Evolutionary conservation across 2,888 invertebrate species (phyloP).

Genomic region (Agapetus fuscipes): DNA sequence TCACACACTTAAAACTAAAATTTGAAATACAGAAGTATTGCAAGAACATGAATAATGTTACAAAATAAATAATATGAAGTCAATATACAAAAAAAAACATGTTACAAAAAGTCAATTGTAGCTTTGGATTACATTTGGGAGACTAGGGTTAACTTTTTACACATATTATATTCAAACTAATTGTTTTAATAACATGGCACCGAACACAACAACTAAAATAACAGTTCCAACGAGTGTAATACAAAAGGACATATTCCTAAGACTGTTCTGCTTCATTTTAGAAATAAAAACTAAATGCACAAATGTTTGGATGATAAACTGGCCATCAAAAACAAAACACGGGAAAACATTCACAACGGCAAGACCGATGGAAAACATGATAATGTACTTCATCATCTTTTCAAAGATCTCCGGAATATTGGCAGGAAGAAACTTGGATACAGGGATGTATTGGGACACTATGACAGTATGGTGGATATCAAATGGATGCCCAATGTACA

Average conservation of each 20-base stretch:
- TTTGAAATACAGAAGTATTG: too few species aligned
- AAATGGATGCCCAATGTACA: slow-evolving; percentile 72
- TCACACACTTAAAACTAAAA: too few species aligned
- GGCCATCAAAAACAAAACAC: slow-evolving; percentile 88
- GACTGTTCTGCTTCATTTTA: slow-evolving; percentile 41
- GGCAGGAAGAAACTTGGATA: slow-evolving; percentile 48
- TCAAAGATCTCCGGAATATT: slow-evolving; percentile 59
- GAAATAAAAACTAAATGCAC: slow-evolving; percentile 48
- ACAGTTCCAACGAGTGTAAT: slow-evolving; percentile 66
- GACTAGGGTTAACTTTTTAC: too few species aligned
- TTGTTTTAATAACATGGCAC: slow-evolving; percentile 45
- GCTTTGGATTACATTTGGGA: too few species aligned
- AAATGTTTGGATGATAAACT: slow-evolving; percentile 69
- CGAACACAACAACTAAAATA: slow-evolving; percentile 52
- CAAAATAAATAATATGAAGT: too few species aligned
- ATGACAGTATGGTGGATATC: slow-evolving; percentile 64
- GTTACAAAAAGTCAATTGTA: too few species aligned
- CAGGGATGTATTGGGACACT: slow-evolving; percentile 71
- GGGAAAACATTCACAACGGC: slow-evolving; percentile 87
- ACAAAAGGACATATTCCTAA: slow-evolving; percentile 55
- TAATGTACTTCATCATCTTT: slow-evolving; percentile 69
- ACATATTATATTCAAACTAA: slow-evolving; percentile 25
- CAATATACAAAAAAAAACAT: too few species aligned
- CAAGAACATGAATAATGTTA: too few species aligned
- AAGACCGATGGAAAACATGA: slow-evolving; percentile 81